phyloP scores from a whole-genome alignment of 2,888 invertebrate species.

The Eurytoma californica region DNA sequence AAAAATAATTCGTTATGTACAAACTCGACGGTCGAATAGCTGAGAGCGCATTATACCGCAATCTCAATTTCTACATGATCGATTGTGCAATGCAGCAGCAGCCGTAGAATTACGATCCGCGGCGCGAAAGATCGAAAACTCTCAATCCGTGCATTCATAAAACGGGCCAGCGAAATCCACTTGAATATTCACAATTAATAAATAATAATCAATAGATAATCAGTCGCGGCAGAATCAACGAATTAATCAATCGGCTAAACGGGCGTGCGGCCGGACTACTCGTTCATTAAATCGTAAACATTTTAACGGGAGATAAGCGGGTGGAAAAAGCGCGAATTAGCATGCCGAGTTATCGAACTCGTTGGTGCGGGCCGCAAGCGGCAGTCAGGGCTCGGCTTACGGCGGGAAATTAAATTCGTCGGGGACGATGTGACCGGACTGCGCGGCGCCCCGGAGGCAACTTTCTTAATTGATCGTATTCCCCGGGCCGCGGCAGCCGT shows the following conservation, averaged over 20 bases:
- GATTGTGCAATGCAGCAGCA: neutral
- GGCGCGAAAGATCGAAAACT: no score
- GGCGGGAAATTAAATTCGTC: slow-evolving; percentile 15
- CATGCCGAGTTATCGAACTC: neutral
- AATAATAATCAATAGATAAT: no score
- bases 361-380: neutral
- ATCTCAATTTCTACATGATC: neutral
- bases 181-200: no score
- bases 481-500: slow-evolving; percentile 22
- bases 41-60: neutral
- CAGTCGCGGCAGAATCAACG: no score
- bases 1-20: neutral
- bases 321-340: neutral
- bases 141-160: no score
- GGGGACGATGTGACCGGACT: slow-evolving; percentile 4
- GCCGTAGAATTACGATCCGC: no score
- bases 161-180: no score
- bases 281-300: no score
- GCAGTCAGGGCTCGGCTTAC: neutral
- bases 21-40: neutral
- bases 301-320: neutral
- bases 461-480: slow-evolving; percentile 46
- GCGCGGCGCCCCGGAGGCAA: neutral
- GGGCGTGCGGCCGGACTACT: no score
- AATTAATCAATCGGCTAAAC: no score